phyloP scores from a whole-genome alignment of 2,888 invertebrate genomes.

The Erannis defoliaria region DNA sequence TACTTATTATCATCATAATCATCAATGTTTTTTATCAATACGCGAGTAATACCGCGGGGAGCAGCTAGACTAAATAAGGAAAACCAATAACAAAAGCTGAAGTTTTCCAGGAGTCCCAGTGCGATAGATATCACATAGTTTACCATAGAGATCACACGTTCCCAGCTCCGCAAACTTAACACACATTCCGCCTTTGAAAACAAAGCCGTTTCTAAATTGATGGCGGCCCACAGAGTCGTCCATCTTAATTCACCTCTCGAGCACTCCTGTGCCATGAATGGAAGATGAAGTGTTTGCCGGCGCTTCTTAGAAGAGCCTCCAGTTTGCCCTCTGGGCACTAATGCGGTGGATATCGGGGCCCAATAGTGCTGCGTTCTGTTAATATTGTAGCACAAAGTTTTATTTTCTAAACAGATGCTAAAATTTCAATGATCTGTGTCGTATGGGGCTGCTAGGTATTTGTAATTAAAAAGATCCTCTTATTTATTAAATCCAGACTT shows the following conservation, averaged over 20 bases:
- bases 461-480: too few relatives aligned
- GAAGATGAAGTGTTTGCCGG: conserved; percentile 47
- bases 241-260: conserved; percentile 45
- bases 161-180: not conserved
- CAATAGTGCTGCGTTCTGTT: conserved; percentile 17
- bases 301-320: conserved; percentile 29
- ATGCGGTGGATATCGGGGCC: conserved; percentile 35
- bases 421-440: not conserved
- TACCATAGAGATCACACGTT: not conserved
- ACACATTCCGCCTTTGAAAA: conserved; percentile 10
- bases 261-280: conserved; percentile 45
- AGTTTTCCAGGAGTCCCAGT: not conserved
- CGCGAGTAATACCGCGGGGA: too few relatives aligned
- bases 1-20: too few relatives aligned
- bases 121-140: not conserved
- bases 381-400: not conserved
- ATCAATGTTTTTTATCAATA: too few relatives aligned
- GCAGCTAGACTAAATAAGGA: not conserved
- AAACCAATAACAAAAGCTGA: not conserved
- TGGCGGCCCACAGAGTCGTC: conserved; percentile 36
- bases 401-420: not conserved
- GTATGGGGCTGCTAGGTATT: too few relatives aligned
- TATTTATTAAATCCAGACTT: too few relatives aligned
- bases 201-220: conserved; percentile 23
- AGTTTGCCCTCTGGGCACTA: conserved; percentile 35